Conservation (phyloP, 2,888 invertebrate species). For the Leptopilina syphax region DNA sequence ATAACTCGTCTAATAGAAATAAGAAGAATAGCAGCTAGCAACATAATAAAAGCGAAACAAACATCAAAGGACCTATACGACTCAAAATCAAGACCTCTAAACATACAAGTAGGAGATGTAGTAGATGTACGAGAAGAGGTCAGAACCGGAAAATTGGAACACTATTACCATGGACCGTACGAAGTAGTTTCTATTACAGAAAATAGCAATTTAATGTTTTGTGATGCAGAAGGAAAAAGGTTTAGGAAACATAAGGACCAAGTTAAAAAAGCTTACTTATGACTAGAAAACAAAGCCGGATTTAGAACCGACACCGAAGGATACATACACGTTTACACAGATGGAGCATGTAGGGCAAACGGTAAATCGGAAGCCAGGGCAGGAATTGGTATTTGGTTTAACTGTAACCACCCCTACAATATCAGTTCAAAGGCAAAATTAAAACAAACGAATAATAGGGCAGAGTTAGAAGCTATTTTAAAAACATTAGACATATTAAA, state of each 20-base stretch:
- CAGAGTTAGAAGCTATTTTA: neutral
- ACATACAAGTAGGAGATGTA: neutral
- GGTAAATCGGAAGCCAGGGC: neutral
- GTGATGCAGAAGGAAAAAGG: neutral
- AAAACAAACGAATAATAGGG: neutral
- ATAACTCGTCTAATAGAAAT: neutral
- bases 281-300: neutral
- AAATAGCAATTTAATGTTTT: neutral
- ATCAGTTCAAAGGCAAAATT: neutral
- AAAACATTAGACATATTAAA: neutral
- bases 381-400: neutral
- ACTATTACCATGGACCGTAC: neutral
- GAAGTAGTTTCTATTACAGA: neutral
- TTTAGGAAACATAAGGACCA: neutral
- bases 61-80: neutral
- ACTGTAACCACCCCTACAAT: neutral
- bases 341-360: neutral
- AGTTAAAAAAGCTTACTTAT: neutral
- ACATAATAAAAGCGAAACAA: neutral
- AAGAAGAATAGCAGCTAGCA: neutral
- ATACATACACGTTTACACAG: neutral
- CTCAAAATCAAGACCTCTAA: neutral
- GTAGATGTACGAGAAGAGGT: neutral
- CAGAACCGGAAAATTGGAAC: neutral
- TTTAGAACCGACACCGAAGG: neutral